These are phyloP conservation scores for Diarsia rubi DNA, from an alignment of 2,888 invertebrate genomes.

Conservation along the genomic window DNA sequence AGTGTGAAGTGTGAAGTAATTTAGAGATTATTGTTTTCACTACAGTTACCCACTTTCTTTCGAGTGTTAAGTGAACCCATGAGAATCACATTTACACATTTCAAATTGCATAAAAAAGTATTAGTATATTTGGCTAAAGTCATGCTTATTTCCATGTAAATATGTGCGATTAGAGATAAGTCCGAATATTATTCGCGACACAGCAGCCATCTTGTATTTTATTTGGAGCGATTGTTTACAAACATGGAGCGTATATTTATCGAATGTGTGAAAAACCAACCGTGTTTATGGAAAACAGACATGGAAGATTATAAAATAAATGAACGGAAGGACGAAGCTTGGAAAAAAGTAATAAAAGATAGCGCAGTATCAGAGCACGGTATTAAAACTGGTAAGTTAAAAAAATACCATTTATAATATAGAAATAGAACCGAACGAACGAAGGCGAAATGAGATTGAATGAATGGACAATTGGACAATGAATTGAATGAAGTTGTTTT, in stretches of 20 bases:
- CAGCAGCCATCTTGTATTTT: conserved; percentile 40
- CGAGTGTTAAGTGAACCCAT: neutral
- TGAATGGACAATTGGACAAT: neutral
- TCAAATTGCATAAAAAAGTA: neutral
- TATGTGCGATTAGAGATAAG: neutral
- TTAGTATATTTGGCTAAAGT: neutral
- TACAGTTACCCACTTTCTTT: neutral
- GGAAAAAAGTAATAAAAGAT: conserved; percentile 46
- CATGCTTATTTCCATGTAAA: neutral
- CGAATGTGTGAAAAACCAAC: conserved; percentile 50
- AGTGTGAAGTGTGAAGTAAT: neutral
- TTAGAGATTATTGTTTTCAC: neutral
- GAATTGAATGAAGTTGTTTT: neutral
- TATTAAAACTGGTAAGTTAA: conserved; percentile 43
- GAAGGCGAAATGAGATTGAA: neutral
- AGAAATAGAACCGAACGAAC: neutral
- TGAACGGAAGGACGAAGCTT: conserved; percentile 44
- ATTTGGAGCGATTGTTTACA: conserved; percentile 38
- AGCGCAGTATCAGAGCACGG: conserved; percentile 46
- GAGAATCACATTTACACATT: neutral
- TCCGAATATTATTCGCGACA: neutral
- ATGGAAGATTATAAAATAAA: conserved; percentile 36
- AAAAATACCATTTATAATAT: neutral
- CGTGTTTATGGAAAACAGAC: conserved; percentile 50
- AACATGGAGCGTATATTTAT: conserved; percentile 47